Percentiles rank a stretch among this genome's conserved stretches.
These are phyloP conservation scores for Prosapia bicincta DNA, from an alignment of 2,888 invertebrate genomes.

Conservation along the genomic window DNA sequence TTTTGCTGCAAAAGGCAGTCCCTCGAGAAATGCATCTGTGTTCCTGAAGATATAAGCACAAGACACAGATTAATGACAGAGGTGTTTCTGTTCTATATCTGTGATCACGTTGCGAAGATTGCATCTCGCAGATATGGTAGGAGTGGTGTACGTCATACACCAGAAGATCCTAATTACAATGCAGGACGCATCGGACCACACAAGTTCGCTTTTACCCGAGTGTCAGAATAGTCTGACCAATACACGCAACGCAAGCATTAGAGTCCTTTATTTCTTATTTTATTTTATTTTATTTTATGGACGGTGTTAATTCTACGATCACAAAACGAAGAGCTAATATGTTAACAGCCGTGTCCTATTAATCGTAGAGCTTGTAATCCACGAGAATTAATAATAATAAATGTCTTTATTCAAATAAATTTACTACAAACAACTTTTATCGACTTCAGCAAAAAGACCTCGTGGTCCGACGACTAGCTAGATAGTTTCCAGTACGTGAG, in stretches of 20 bases:
- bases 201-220: neutral
- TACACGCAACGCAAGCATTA: neutral
- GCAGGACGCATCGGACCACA: neutral
- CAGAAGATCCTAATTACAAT: neutral
- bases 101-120: neutral
- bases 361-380: too few relatives aligned
- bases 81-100: neutral
- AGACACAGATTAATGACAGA: neutral
- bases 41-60: neutral
- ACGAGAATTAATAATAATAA: too few relatives aligned
- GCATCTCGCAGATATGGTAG: neutral
- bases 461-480: too few relatives aligned
- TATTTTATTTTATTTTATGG: neutral
- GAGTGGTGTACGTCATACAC: neutral
- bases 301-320: neutral
- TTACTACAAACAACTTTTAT: too few relatives aligned
- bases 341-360: too few relatives aligned
- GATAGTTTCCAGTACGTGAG: too few relatives aligned
- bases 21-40: too few relatives aligned
- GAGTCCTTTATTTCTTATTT: neutral
- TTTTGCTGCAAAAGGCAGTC: too few relatives aligned
- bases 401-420: too few relatives aligned
- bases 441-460: too few relatives aligned
- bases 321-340: too few relatives aligned
- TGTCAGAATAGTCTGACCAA: neutral